Conservation (phyloP, 1,140 invertebrate genomes). For the Pissodes strobi region DNA sequence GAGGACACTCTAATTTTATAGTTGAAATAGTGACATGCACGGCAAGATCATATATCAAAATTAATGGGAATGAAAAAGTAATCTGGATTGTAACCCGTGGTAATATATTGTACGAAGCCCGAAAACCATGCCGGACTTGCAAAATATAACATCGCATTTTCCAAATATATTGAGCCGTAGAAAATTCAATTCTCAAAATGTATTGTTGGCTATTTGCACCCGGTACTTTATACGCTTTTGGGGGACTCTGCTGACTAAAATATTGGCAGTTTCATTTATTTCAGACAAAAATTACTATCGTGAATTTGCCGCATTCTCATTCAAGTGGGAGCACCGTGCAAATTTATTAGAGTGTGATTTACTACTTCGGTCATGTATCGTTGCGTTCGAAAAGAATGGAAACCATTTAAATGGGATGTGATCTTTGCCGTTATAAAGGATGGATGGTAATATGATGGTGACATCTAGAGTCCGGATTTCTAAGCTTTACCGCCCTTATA, state of each 20-base stretch:
- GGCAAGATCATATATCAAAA: neutral
- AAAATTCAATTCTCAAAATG: slow-evolving; percentile 43
- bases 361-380: slow-evolving; percentile 19
- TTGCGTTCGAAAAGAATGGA: slow-evolving; percentile 14
- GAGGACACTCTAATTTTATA: too few relatives aligned
- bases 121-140: slow-evolving; percentile 13
- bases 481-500: too few relatives aligned
- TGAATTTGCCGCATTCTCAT: slow-evolving; percentile 21
- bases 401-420: slow-evolving; percentile 1
- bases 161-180: slow-evolving; percentile 41
- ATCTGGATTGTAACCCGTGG: neutral
- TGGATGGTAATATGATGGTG: too few relatives aligned
- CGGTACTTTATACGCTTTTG: slow-evolving; percentile 35
- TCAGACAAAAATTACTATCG: slow-evolving; percentile 29
- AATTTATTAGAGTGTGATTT: slow-evolving; percentile 24
- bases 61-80: neutral
- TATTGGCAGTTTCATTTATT: slow-evolving; percentile 33
- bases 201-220: slow-evolving; percentile 37
- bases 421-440: too few relatives aligned
- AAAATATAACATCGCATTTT: slow-evolving; percentile 36
- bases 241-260: slow-evolving; percentile 29
- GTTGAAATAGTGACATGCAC: too few relatives aligned
- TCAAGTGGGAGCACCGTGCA: slow-evolving; percentile 21
- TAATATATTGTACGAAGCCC: neutral
- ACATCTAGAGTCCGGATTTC: too few relatives aligned